Base-by-base conservation (phyloP, 2,797 vertebrate species). In the Botia almorhae region DNA sequence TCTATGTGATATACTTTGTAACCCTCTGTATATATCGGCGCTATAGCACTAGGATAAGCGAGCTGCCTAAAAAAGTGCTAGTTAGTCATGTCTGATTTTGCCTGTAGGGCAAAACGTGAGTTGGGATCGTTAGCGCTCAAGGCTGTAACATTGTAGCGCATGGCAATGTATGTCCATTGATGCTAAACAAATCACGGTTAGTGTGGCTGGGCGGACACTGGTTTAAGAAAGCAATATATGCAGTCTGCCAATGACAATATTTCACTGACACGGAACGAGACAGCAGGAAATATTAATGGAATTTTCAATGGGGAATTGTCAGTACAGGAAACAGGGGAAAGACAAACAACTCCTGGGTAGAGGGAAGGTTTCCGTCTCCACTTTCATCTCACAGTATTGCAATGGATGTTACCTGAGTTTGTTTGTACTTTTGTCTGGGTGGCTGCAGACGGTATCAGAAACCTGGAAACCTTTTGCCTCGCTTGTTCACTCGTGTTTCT, bases 241-340 rank as follows among this genome's bases (percentile, higher is more conserved):
- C 46, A 39, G 55, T 5, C 55, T 71, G 26, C 69, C 58, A 43
- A 7, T 23, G 26, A 19, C 48, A 79, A 79, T 71, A 79, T 79
- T 71, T 79, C 68, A 79, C 69, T 71, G 76, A 79, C 76, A 78
- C 39, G 29, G 39, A 56, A 61, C 21, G 55, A 60, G 76, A 69
- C 55, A 33, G 65, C 23, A 39, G 46, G 56, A 71, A 39, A 51
- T 71, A 33, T 53, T 79, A 71, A 79, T 79, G 58, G 56, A 53
- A 79, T 79, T 79, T 64, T 71, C 55, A 63, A 78, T 51, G 26
- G 43, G 36, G 55, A 78, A 78, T 50, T 26, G 43, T 36, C 43
- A 36, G 69, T 60, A 33, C 70, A 51, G 56, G 76, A 63, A 70
- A 78, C 33, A 36, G 26, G 29, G 43, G 14, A 69, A 33, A 78